Percentiles rank a stretch among this genome's conserved stretches.
Conservation (phyloP, 2,113 vertebrate genomes). For the Bos taurus region ARS-UCD2.0 NC_037337.1:3276501-3277000, state of each 20-base stretch:
- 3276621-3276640: neutral
- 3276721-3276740: neutral
- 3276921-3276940: neutral
- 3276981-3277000: neutral
- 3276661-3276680: neutral
- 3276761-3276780: neutral
- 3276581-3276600: neutral
- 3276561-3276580: neutral
- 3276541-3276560: neutral
- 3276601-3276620: neutral
- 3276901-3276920: neutral
- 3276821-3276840: conserved; percentile 47
- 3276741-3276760: neutral
- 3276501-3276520: neutral
- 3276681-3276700: neutral
- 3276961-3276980: neutral
- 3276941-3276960: neutral
- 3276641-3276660: neutral
- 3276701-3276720: neutral
- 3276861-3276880: neutral
- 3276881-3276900: neutral
- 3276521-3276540: neutral
- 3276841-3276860: neutral
- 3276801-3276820: conserved; percentile 25
- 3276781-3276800: conserved; percentile 27